Conservation (phyloP, 2,888 invertebrate genomes). For the Phymatocera aterrima region DNA sequence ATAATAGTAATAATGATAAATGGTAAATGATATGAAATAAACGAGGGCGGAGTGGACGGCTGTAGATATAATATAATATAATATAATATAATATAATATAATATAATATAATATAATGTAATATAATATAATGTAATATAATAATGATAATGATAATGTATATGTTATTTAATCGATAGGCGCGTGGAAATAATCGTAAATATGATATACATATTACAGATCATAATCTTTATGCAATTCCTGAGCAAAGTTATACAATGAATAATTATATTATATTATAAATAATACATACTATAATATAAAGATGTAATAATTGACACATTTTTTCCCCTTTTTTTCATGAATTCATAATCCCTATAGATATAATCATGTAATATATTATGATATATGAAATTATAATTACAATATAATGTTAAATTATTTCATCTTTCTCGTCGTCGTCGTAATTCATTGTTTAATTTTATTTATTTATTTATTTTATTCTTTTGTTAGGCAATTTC, state of each 20-base stretch:
- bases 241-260: constrained; percentile 42
- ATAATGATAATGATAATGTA: no score
- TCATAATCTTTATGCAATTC: constrained; percentile 36
- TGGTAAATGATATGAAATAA: constrained; percentile 6
- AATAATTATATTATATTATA: no score
- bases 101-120: neutral
- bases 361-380: no score
- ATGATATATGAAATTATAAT: no score
- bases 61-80: constrained; percentile 3
- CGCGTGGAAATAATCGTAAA: constrained; percentile 28
- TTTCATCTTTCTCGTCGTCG: constrained; percentile 17
- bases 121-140: neutral
- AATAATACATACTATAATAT: no score
- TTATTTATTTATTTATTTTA: neutral
- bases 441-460: neutral
- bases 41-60: constrained; percentile 36
- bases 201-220: constrained; percentile 10
- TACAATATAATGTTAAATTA: constrained; percentile 25
- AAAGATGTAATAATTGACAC: constrained; percentile 44
- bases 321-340: no score
- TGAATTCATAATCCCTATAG: no score
- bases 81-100: neutral
- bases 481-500: no score
- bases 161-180: constrained; percentile 20
- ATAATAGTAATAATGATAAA: neutral